Percentiles rank a stretch among this genome's conserved stretches.
phyloP scores from a whole-genome alignment of 2,113 vertebrate genomes.

The Recurvirostra avosetta region DNA sequence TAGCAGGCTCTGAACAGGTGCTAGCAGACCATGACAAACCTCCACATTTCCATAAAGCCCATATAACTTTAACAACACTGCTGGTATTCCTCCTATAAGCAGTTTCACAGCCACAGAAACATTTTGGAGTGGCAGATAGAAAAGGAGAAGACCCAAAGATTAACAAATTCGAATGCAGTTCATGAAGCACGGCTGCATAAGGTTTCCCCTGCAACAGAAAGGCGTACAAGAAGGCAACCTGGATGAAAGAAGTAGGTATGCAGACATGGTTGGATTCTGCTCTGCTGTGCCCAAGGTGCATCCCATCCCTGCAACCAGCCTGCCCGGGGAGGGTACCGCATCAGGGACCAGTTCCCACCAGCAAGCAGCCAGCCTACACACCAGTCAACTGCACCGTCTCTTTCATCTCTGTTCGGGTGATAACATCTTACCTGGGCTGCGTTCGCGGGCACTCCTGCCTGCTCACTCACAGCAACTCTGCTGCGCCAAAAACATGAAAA shows the following conservation, averaged over 20 bases:
- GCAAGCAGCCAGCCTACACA: background rate
- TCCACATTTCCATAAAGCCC: background rate
- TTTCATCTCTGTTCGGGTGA: background rate
- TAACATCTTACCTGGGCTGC: background rate
- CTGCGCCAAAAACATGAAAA: background rate
- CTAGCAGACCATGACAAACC: background rate
- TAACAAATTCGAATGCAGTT: background rate
- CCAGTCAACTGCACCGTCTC: background rate
- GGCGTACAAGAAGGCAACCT: background rate
- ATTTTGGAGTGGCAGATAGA: background rate
- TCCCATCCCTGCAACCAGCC: accelerated
- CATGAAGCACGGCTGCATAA: accelerated
- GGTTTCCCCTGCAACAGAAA: background rate
- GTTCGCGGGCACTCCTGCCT: background rate
- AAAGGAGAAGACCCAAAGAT: background rate
- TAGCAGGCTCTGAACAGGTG: background rate
- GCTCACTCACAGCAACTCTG: background rate
- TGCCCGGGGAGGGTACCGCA: background rate
- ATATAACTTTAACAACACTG: accelerated
- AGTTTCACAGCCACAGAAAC: background rate
- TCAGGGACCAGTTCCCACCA: background rate
- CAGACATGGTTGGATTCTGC: background rate
- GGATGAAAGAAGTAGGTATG: background rate
- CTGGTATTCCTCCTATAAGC: background rate
- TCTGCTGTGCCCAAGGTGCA: background rate